These are phyloP conservation scores for Tonatia bakeri DNA, from an alignment of 2,113 vertebrate species.

Conservation along the genomic window DNA sequence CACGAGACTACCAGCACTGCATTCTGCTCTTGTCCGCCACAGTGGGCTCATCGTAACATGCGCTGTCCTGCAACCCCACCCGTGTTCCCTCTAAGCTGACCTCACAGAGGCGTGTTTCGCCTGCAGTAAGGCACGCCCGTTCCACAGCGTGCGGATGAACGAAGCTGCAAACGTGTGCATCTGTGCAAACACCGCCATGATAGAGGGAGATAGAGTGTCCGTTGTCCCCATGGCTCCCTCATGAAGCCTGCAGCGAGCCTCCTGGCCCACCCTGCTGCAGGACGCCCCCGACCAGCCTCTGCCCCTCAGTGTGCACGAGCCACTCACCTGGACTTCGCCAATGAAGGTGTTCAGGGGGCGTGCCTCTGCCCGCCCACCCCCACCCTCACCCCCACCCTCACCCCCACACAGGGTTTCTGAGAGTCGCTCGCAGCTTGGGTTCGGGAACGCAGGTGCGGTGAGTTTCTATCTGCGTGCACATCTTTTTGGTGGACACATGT, in stretches of 20 bases:
- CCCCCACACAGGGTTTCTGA: too few species aligned
- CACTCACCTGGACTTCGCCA: too few species aligned
- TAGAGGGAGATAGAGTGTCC: neutral
- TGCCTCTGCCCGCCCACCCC: neutral
- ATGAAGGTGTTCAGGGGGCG: too few species aligned
- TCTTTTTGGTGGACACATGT: neutral
- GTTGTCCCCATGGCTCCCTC: neutral
- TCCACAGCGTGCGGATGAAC: neutral
- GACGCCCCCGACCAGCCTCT: too few species aligned
- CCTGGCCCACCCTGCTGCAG: neutral
- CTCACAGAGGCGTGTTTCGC: neutral
- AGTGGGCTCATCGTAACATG: neutral
- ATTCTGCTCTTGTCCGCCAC: neutral
- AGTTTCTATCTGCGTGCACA: neutral
- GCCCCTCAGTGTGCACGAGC: too few species aligned
- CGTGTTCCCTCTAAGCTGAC: neutral
- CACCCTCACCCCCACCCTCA: too few species aligned
- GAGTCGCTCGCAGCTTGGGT: too few species aligned
- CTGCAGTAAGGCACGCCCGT: neutral
- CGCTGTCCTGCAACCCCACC: neutral
- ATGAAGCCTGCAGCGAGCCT: neutral
- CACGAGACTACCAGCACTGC: neutral
- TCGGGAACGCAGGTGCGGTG: neutral
- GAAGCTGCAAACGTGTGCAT: neutral
- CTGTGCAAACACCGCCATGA: neutral